Evolutionary conservation across 2,797 vertebrate genomes (phyloP).

Genomic region (Acipenser ruthenus): DNA sequence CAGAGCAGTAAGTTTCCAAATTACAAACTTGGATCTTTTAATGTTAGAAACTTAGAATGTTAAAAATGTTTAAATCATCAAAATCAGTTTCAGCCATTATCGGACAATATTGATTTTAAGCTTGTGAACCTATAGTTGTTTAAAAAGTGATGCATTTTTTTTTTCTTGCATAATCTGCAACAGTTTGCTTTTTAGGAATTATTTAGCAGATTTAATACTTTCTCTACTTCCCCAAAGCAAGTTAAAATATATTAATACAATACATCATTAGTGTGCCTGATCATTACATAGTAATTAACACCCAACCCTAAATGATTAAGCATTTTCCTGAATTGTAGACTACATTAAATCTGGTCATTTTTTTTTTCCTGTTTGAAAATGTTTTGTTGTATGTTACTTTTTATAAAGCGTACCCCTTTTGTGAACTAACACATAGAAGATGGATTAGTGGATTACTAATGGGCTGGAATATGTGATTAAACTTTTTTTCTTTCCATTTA

Average conservation of each 20-base stretch:
- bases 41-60: slow-evolving; percentile 44
- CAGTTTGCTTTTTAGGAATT: slow-evolving; percentile 19
- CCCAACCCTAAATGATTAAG: slow-evolving; percentile 7
- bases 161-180: slow-evolving; percentile 31
- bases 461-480: too few relatives aligned
- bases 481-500: too few relatives aligned
- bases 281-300: not conserved
- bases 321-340: slow-evolving; percentile 57
- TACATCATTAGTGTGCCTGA: slow-evolving; percentile 13
- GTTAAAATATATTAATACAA: slow-evolving; percentile 3
- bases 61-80: slow-evolving; percentile 53
- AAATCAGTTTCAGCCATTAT: slow-evolving; percentile 27
- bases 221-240: not conserved
- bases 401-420: too few relatives aligned
- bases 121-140: slow-evolving; percentile 34
- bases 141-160: slow-evolving; percentile 28
- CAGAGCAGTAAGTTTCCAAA: slow-evolving; percentile 12
- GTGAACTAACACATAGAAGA: too few relatives aligned
- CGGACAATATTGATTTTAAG: slow-evolving; percentile 28
- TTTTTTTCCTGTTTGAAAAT: slow-evolving; percentile 49
- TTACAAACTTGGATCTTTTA: slow-evolving; percentile 21
- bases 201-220: slow-evolving; percentile 18
- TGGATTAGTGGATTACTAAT: too few relatives aligned
- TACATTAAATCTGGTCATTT: slow-evolving; percentile 64
- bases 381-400: slow-evolving; percentile 12